Conservation (phyloP, 2,797 vertebrate genomes). For the Otolemur crassicaudatus region DNA sequence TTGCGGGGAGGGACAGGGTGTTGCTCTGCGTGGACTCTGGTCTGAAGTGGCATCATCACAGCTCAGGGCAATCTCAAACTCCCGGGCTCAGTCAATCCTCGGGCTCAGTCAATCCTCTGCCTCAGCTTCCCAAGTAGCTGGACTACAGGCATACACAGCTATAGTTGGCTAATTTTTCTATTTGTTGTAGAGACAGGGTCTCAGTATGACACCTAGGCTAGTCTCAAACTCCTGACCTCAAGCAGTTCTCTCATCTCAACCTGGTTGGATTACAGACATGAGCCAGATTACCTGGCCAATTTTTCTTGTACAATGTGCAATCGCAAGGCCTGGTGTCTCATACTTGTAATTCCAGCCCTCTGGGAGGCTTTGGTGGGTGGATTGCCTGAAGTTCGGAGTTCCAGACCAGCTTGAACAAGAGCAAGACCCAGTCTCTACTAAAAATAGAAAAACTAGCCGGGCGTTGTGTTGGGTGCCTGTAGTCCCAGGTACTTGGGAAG, state of each 20-base stretch:
- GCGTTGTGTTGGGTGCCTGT: too few species aligned
- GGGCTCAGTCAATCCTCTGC: neutral
- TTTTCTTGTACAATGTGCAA: neutral
- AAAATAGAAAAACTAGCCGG: too few species aligned
- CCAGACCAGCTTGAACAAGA: too few species aligned
- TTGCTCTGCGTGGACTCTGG: neutral
- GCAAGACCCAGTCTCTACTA: too few species aligned
- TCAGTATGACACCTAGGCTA: neutral
- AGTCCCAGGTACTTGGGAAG: too few species aligned
- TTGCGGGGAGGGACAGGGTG: neutral
- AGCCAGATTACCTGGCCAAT: neutral
- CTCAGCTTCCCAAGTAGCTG: neutral
- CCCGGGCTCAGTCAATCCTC: neutral
- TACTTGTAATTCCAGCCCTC: too few species aligned
- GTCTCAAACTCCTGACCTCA: neutral
- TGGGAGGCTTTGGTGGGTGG: too few species aligned
- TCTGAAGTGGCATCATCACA: neutral
- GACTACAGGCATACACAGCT: neutral
- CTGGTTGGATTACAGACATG: neutral
- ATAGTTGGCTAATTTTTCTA: neutral
- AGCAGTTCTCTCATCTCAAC: neutral
- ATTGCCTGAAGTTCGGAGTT: too few species aligned
- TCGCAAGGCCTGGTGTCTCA: too few species aligned
- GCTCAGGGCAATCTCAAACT: neutral
- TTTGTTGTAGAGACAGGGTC: neutral